These are phyloP conservation scores for Mohoua ochrocephala DNA, from an alignment of 2,113 vertebrate genomes.

Conservation along the genomic window DNA sequence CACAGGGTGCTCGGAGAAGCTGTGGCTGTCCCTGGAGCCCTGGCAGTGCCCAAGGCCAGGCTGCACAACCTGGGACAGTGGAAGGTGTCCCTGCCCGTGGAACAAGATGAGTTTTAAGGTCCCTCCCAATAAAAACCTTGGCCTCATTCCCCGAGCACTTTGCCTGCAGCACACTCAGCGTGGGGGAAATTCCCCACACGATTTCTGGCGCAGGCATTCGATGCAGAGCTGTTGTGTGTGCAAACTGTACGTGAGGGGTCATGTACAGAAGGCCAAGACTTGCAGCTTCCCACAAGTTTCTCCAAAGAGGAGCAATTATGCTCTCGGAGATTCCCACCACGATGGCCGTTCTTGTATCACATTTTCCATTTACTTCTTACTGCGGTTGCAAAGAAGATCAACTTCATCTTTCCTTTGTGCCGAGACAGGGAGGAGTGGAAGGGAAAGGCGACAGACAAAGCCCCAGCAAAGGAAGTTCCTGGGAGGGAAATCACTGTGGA, in stretches of 20 bases:
- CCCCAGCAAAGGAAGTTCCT: neutral
- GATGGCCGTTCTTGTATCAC: neutral
- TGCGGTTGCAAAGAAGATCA: neutral
- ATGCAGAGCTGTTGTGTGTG: neutral
- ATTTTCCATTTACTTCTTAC: neutral
- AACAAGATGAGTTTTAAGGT: neutral
- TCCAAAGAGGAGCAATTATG: neutral
- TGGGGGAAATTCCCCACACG: neutral
- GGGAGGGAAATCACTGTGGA: neutral
- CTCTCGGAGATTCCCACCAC: neutral
- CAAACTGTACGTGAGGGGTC: accelerated
- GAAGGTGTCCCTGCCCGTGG: neutral
- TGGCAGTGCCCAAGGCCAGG: neutral
- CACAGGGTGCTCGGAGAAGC: neutral
- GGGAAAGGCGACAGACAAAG: neutral
- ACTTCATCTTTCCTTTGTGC: neutral
- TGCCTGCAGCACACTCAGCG: neutral
- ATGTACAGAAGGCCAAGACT: neutral
- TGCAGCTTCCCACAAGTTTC: neutral
- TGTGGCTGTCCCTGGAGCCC: neutral
- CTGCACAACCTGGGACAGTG: neutral
- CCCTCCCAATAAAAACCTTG: neutral
- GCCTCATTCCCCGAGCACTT: neutral
- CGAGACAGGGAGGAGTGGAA: neutral
- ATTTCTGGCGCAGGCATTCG: accelerated